Evolutionary conservation across 2,797 vertebrate genomes (phyloP).

Genomic region (Perodicticus potto): DNA sequence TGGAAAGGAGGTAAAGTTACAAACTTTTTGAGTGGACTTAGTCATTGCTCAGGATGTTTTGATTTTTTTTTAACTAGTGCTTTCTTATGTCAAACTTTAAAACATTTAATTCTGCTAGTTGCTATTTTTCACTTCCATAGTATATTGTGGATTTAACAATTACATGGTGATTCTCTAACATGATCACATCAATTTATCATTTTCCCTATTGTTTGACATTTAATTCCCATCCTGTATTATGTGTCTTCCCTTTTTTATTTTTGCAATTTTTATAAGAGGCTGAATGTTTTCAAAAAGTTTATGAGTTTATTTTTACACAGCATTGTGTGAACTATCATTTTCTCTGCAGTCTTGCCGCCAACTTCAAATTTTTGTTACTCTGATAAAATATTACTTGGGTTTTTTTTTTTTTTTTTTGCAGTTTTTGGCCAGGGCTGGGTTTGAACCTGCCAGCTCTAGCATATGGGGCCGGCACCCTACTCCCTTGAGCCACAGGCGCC

Average conservation of each 20-base stretch:
- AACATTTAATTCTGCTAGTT: constrained; percentile 16
- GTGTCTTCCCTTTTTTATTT: neutral
- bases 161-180: constrained; percentile 3
- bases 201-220: constrained; percentile 8
- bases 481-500: too few relatives aligned
- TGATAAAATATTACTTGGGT: neutral
- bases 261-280: constrained; percentile 35
- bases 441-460: too few relatives aligned
- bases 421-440: too few relatives aligned
- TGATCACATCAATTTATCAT: neutral
- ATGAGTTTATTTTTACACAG: constrained; percentile 12
- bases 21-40: constrained; percentile 30
- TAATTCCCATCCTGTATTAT: neutral
- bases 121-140: neutral
- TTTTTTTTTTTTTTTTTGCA: too few relatives aligned
- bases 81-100: constrained; percentile 30
- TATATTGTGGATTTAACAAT: neutral
- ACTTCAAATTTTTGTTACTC: constrained; percentile 50
- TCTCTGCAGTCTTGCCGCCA: neutral
- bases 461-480: too few relatives aligned
- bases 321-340: constrained; percentile 7
- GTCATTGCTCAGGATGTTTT: constrained; percentile 21
- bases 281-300: neutral
- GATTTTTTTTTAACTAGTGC: neutral
- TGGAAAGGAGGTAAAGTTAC: neutral